These are phyloP conservation scores for Crypturellus tataupa DNA, from an alignment of 2,797 vertebrate genomes.

Conservation along the genomic window DNA sequence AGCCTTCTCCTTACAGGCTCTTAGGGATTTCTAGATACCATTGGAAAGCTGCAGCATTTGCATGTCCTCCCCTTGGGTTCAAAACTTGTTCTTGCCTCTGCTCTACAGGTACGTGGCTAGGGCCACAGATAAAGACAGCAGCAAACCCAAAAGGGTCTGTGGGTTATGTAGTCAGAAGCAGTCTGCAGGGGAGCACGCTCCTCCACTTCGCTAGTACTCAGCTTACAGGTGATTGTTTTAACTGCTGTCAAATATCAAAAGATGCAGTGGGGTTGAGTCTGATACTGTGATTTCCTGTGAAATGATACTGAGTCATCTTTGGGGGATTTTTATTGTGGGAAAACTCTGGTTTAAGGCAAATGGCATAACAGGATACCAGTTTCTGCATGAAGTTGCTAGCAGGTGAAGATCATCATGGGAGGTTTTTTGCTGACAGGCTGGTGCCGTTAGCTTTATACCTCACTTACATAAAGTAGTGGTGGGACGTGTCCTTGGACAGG, in stretches of 20 bases:
- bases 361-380: slow-evolving; percentile 26
- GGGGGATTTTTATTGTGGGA: slow-evolving; percentile 1
- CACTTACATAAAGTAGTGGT: neutral
- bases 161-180: neutral
- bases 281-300: slow-evolving; percentile 15
- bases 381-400: slow-evolving; percentile 42
- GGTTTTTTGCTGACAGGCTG: slow-evolving; percentile 14
- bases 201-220: neutral
- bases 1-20: neutral
- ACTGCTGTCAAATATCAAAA: neutral
- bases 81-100: neutral
- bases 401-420: neutral
- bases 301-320: neutral
- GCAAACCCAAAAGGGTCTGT: neutral
- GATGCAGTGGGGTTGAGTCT: neutral
- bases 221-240: neutral
- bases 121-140: neutral
- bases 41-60: neutral
- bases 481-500: neutral
- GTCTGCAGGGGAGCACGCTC: neutral
- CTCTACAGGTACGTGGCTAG: neutral
- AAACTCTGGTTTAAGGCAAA: slow-evolving; percentile 18
- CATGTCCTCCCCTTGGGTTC: neutral
- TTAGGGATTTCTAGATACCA: neutral
- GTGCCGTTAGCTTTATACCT: slow-evolving; percentile 17